These are phyloP conservation scores for Allophyes oxyacanthae DNA, from an alignment of 2,888 invertebrate genomes.

Conservation along the genomic window DNA sequence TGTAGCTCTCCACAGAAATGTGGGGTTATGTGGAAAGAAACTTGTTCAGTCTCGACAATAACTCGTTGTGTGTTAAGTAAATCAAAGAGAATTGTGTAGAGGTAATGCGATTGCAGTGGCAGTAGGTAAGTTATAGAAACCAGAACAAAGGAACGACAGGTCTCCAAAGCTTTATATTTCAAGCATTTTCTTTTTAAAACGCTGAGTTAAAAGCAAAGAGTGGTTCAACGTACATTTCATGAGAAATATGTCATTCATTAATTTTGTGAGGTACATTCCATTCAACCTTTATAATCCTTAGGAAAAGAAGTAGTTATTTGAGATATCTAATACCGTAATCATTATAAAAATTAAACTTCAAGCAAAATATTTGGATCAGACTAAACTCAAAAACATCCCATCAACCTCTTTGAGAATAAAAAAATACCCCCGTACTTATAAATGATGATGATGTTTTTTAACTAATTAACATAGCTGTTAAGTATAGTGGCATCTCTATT, in stretches of 20 bases:
- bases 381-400: too few species aligned
- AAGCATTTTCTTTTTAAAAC: slow-evolving; percentile 40
- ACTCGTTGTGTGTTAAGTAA: slow-evolving; percentile 18
- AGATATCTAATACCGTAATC: too few species aligned
- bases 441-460: too few species aligned
- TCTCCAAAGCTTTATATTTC: slow-evolving; percentile 16
- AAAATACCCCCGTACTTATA: too few species aligned
- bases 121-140: slow-evolving; percentile 8
- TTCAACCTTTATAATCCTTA: slow-evolving; percentile 10
- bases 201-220: slow-evolving; percentile 30
- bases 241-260: slow-evolving; percentile 26
- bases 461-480: too few species aligned
- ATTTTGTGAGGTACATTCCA: slow-evolving; percentile 28
- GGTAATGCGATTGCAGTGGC: slow-evolving; percentile 21
- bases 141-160: slow-evolving; percentile 33
- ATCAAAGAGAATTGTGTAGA: slow-evolving; percentile 23
- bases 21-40: slow-evolving; percentile 10
- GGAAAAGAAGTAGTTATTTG: slow-evolving; percentile 13
- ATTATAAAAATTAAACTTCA: too few species aligned
- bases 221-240: slow-evolving; percentile 22
- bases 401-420: too few species aligned
- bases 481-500: too few species aligned
- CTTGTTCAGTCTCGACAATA: slow-evolving; percentile 6
- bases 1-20: neutral
- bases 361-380: too few species aligned